Conservation (phyloP, 1,140 invertebrate genomes). For the Tetragnatha versicolor region DNA sequence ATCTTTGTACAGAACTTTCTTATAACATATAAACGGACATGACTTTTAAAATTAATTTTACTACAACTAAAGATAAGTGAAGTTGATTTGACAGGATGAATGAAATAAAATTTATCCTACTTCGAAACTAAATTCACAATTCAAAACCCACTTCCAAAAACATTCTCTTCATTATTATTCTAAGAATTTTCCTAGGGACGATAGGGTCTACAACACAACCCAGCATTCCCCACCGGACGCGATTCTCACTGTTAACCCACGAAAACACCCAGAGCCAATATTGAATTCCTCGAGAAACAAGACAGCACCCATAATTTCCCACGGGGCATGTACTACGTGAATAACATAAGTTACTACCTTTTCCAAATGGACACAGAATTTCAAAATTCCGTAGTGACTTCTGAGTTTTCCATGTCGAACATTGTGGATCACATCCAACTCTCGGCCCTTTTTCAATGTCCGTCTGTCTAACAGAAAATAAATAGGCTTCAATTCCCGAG, state of each 20-base stretch:
- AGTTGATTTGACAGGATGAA: too few species aligned
- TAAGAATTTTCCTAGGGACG: too few species aligned
- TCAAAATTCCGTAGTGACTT: slow-evolving; percentile 42
- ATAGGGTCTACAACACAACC: too few species aligned
- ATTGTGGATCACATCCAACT: slow-evolving; percentile 51
- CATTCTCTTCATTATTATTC: too few species aligned
- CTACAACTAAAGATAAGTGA: too few species aligned
- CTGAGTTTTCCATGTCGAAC: slow-evolving; percentile 52
- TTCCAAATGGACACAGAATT: slow-evolving; percentile 43
- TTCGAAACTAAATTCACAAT: too few species aligned
- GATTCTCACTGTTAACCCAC: slow-evolving; percentile 20
- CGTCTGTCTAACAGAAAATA: slow-evolving; percentile 48
- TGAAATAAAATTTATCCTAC: too few species aligned
- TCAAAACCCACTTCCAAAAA: too few species aligned
- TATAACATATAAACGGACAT: too few species aligned
- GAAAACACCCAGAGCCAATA: slow-evolving; percentile 16
- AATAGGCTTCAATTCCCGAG: slow-evolving; percentile 20
- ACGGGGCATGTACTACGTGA: slow-evolving; percentile 48
- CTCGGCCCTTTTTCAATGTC: slow-evolving; percentile 49
- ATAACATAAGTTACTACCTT: slow-evolving; percentile 50
- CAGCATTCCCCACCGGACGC: too few species aligned
- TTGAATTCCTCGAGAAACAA: slow-evolving; percentile 23
- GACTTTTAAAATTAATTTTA: too few species aligned
- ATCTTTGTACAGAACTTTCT: too few species aligned
- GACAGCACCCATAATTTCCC: slow-evolving; percentile 41